Percentiles rank a stretch among this genome's conserved stretches.
phyloP scores from a whole-genome alignment of 2,888 invertebrate genomes.

The Sthenelais limicola region DNA sequence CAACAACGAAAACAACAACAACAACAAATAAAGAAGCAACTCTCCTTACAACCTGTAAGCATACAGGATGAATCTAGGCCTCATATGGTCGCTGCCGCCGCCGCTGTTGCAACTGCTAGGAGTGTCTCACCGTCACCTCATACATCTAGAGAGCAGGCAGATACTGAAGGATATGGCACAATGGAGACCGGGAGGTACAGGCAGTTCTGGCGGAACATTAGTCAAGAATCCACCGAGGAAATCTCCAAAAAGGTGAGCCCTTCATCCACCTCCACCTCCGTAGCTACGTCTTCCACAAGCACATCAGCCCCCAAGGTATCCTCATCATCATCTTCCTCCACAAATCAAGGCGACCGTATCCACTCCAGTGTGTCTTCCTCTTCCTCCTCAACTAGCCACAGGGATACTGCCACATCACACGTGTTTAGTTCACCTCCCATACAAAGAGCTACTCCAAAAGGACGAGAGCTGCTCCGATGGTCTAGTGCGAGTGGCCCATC shows the following conservation, averaged over 20 bases:
- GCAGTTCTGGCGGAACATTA: slow-evolving; percentile 27
- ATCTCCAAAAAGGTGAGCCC: not conserved
- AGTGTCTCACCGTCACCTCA: too few relatives aligned
- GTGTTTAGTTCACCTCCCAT: slow-evolving; percentile 3
- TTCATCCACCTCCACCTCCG: not conserved
- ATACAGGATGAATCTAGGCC: too few relatives aligned
- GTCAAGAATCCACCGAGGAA: slow-evolving; percentile 36
- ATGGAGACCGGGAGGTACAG: not conserved
- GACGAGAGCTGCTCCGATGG: slow-evolving; percentile 34
- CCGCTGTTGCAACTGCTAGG: too few relatives aligned
- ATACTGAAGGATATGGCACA: too few relatives aligned
- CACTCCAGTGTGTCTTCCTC: not conserved
- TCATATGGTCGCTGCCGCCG: not conserved
- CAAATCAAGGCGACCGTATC: not conserved
- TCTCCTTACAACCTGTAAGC: too few relatives aligned
- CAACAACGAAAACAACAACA: not conserved
- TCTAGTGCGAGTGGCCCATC: slow-evolving; percentile 8
- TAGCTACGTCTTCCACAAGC: not conserved
- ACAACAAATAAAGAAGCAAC: not conserved
- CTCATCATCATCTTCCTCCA: not conserved
- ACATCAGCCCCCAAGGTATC: too few relatives aligned
- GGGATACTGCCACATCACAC: not conserved
- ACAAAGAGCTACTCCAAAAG: slow-evolving; percentile 10
- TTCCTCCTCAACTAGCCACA: not conserved
- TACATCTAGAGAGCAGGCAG: too few relatives aligned